Base-by-base conservation (phyloP, 2,113 vertebrate genomes). In the Coturnix japonica region DNA sequence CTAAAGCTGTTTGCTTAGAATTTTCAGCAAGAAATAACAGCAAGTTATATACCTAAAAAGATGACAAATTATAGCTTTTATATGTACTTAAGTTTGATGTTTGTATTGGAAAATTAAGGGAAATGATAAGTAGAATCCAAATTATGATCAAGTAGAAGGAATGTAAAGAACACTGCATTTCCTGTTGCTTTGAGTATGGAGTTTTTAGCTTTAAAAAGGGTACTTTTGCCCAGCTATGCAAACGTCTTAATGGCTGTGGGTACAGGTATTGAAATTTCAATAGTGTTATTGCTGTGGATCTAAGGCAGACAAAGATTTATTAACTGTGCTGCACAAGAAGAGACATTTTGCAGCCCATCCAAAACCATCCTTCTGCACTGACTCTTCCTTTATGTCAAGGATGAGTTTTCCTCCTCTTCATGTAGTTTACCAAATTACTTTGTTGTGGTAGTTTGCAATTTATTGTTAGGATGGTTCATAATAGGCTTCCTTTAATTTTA, bases 291-390 rank as follows among this genome's bases (percentile, higher is more conserved):
- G 33, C 16, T 0, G 0, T n/a, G 51, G 26, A 35, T 51, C n/a
- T 86, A 73, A 85, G 37, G 33, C 70, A 81, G 44, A 83, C 28
- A 18, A 21, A 81, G 31, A 20, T 67, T 28, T 54, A 46, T 1
- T n/a, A 11, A 19, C 11, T 64, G 30, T 61, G 43, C 74, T 90
- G 71, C 63, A 49, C 18, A 65, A 66, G 7, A 77, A 85, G 53
- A 91, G 46, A 71, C 31, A 39, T 93, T 73, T 71, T 76, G 41
- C 74, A 94, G 71, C 71, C 57, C 37, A 70, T 23, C 56, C 39
- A 63, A 74, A 87, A 82, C 63, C n/a, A n/a, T n/a, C n/a, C n/a
- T n/a, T n/a, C 84, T 82, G 75, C 91, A 63, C 71, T 61, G 70
- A n/a, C 35, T 82, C 66, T 60, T 90, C 31, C 30, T 76, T 60